phyloP scores from a whole-genome alignment of 2,888 invertebrate genomes.

The Nephrotoma guestfalica region DNA sequence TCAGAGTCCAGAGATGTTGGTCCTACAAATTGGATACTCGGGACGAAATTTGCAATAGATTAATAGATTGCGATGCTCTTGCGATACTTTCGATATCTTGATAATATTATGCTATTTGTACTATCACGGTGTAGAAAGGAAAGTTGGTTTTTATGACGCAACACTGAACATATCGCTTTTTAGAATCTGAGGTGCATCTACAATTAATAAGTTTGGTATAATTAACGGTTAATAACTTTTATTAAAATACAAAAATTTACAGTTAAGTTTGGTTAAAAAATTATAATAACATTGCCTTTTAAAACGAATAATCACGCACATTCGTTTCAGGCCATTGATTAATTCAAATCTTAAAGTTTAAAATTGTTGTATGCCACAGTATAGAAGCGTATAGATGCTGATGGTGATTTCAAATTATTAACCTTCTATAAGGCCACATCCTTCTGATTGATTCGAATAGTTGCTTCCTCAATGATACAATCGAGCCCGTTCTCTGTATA shows the following conservation, averaged over 20 bases:
- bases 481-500: slow-evolving; percentile 11
- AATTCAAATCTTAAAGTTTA: background rate
- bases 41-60: no score
- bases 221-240: background rate
- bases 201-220: background rate
- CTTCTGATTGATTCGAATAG: background rate
- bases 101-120: no score
- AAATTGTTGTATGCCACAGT: background rate
- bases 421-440: background rate
- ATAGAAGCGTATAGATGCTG: background rate
- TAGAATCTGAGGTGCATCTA: no score
- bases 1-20: no score
- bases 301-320: background rate
- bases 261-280: background rate
- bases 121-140: no score
- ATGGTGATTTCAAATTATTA: background rate
- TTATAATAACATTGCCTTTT: background rate
- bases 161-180: no score
- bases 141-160: no score
- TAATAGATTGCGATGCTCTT: no score
- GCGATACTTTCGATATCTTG: no score
- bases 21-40: no score
- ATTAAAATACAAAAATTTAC: background rate
- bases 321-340: background rate
- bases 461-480: slow-evolving; percentile 12